These are phyloP conservation scores for Mythimna albipuncta DNA, from an alignment of 2,888 invertebrate genomes.

Conservation along the genomic window DNA sequence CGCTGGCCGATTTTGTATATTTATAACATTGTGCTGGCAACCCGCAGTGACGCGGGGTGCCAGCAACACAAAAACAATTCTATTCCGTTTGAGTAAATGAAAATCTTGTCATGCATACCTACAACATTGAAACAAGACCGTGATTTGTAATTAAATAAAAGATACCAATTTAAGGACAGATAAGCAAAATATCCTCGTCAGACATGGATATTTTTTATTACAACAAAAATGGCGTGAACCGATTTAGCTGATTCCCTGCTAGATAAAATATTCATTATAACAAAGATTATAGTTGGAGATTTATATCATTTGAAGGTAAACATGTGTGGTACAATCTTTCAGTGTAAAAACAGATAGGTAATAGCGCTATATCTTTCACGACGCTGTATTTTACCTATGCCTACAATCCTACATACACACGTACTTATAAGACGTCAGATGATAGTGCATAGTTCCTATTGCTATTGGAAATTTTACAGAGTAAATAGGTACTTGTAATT, in stretches of 20 bases:
- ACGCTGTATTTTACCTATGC: no score
- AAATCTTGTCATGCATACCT: not conserved
- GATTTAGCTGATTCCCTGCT: constrained; percentile 41
- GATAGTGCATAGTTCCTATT: no score
- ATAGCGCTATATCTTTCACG: not conserved
- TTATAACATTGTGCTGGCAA: no score
- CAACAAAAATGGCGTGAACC: constrained; percentile 33
- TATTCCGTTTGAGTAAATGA: not conserved
- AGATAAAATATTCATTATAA: constrained; percentile 57
- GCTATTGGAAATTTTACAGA: no score
- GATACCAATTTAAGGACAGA: constrained; percentile 34
- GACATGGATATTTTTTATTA: constrained; percentile 30
- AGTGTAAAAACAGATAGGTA: not conserved
- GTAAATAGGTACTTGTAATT: no score
- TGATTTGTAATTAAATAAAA: constrained; percentile 43
- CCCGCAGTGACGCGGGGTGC: no score
- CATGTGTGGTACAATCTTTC: constrained; percentile 13
- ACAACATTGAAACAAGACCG: constrained; percentile 9
- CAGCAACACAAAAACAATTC: no score
- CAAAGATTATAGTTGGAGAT: constrained; percentile 50
- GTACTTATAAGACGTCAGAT: no score
- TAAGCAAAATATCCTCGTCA: constrained; percentile 33
- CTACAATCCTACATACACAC: no score
- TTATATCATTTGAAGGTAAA: constrained; percentile 40
- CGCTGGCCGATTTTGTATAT: no score